Percentiles rank a stretch among this genome's conserved stretches.
These are phyloP conservation scores for Podilymbus podiceps DNA, from an alignment of 2,113 vertebrate species.

Conservation along the genomic window DNA sequence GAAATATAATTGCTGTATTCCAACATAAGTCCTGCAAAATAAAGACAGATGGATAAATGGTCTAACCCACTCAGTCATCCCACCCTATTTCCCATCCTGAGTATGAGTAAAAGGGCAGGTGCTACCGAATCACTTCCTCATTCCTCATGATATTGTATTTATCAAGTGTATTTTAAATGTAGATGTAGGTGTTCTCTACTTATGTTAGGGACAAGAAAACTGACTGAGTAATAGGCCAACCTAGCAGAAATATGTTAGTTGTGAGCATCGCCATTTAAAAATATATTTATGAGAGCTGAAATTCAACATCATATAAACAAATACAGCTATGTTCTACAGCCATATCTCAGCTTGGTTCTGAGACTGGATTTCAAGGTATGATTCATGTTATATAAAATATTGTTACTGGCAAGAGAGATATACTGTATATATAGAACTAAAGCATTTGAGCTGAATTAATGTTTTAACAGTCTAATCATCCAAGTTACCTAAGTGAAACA, in stretches of 20 bases:
- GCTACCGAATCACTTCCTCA: not conserved
- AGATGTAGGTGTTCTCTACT: not conserved
- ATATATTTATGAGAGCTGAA: not conserved
- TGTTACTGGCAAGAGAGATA: not conserved
- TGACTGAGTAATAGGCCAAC: constrained; percentile 19
- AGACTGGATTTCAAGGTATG: not conserved
- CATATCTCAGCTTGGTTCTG: constrained; percentile 27
- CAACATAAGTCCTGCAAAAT: constrained; percentile 3
- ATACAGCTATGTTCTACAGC: not conserved
- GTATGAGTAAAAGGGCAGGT: constrained; percentile 18
- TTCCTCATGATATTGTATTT: constrained; percentile 17
- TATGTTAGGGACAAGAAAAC: not conserved
- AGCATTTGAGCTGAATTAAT: not conserved
- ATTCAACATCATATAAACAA: constrained; percentile 27
- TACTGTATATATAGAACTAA: not conserved
- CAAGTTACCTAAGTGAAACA: not conserved
- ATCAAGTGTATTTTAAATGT: constrained; percentile 9
- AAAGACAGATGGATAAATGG: constrained; percentile 40
- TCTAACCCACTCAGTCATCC: constrained; percentile 33
- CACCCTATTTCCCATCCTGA: not conserved
- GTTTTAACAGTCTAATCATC: not conserved
- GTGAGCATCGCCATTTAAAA: not conserved
- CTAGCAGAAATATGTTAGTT: not conserved
- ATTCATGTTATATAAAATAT: not conserved
- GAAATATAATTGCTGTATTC: not conserved